phyloP scores from a whole-genome alignment of 1,140 invertebrate genomes.

The Phortica variegata region DNA sequence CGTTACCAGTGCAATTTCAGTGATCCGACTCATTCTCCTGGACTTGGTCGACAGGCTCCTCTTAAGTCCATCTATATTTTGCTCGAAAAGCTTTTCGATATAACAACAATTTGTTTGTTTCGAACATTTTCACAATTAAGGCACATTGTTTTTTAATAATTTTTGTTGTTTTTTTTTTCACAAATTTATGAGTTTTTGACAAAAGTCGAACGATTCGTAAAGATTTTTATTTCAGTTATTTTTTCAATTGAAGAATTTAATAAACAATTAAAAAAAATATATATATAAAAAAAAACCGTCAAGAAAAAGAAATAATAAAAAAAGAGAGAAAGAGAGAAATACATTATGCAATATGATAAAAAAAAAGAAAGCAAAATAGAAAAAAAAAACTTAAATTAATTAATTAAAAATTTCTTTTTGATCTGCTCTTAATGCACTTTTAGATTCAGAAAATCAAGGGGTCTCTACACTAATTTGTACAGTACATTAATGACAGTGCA shows the following conservation, averaged over 20 bases:
- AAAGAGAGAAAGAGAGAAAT: constrained; percentile 39
- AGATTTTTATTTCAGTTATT: constrained; percentile 11
- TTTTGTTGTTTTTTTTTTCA: constrained; percentile 7
- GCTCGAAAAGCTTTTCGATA: too few species aligned
- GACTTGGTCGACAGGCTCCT: constrained; percentile 71
- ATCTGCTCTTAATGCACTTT: too few species aligned
- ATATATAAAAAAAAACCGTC: constrained; percentile 17
- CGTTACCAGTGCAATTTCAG: constrained; percentile 76
- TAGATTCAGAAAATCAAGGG: constrained; percentile 16
- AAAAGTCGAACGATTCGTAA: constrained; percentile 15
- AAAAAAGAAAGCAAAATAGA: constrained; percentile 11
- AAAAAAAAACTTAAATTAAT: constrained; percentile 12
- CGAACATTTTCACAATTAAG: background rate
- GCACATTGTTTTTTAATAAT: constrained; percentile 1
- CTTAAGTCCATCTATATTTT: constrained; percentile 81
- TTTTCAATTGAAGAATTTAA: constrained; percentile 22
- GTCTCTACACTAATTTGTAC: too few species aligned
- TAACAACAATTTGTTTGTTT: constrained; percentile 66
- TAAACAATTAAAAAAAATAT: constrained; percentile 18
- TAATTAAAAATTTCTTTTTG: too few species aligned
- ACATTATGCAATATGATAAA: constrained; percentile 30
- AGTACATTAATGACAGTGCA: too few species aligned
- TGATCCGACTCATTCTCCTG: constrained; percentile 78
- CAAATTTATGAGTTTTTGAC: background rate
- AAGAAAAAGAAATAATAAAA: constrained; percentile 39